Evolutionary conservation across 2,797 vertebrate species (phyloP), one percentile per base, ranked within the genome.

Genomic region (Chloroceryle amazona): DNA sequence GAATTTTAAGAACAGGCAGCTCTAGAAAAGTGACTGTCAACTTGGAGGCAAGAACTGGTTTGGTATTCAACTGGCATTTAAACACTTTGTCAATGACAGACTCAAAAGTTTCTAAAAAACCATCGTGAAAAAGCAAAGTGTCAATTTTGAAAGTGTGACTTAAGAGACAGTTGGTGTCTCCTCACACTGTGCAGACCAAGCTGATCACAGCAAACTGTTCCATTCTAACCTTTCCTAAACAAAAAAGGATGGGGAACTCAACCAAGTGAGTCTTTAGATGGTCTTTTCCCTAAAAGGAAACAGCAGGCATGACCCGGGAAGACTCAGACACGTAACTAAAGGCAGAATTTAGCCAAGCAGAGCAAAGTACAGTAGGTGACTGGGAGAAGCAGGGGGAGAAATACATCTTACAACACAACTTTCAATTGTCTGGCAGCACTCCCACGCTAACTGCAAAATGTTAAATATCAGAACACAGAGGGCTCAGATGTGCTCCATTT

Each of bases 331-430:
- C 22, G 7, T 31, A 73, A 62, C 11, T 25, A 62, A 66, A 12
- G 13, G 17, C 20, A 52, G 21, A 73, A 62, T 18, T 51, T 41
- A 61, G 54, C 28, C 29, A 66, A 37, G 33, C 46, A 60, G 6
- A 75, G 28, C 11, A 44, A 52, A 87, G 13, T 54, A 31, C 22
- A 70, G 46, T 28, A 81, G 17, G 19, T 41, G 11, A 67, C 19
- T 47, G 17, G 3, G 4, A 25, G 4, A 37, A 58, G 61, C 1
- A 3, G 17, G 2, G 6, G 9, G 9, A 44, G 1, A 2, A 76
- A 58, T 2, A 13, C 20, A 47, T 11, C 11, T 65, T 65, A 46
- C 42, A 33, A 6, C 2, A 39, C 10, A 83, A 2, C 47, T 37
- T 60, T 14, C 20, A 57, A 52, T 1, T 72, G 33, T 4, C 14